Evolutionary conservation across 2,888 invertebrate species (phyloP).

Genomic region (Dorcus hopei): DNA sequence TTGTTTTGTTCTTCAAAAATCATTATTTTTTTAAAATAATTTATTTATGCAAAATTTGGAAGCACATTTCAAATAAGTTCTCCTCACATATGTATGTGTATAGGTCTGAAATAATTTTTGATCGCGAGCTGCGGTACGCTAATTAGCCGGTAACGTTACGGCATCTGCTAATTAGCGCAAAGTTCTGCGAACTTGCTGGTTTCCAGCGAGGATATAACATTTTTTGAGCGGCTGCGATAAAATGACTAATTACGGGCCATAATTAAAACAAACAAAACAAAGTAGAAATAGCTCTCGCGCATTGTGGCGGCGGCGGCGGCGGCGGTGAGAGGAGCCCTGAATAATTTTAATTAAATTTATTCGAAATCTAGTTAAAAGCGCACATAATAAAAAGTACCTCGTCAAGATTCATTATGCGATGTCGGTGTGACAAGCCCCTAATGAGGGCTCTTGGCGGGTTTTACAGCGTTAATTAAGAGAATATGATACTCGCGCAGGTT

Average conservation of each 20-base stretch:
- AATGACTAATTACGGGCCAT: conserved; percentile 37
- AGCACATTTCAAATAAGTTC: too few relatives aligned
- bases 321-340: conserved; percentile 33
- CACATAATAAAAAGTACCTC: conserved; percentile 47
- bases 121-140: too few relatives aligned
- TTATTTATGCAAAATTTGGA: too few relatives aligned
- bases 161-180: too few relatives aligned
- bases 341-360: conserved; percentile 49
- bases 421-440: conserved; percentile 48
- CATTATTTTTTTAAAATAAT: too few relatives aligned
- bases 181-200: too few relatives aligned
- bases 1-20: too few relatives aligned
- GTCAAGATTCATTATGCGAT: conserved; percentile 49
- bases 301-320: conserved; percentile 13
- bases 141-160: too few relatives aligned
- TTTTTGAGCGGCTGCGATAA: conserved; percentile 1
- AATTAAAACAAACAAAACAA: conserved; percentile 36
- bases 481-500: conserved; percentile 45
- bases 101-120: too few relatives aligned
- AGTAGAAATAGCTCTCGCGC: conserved; percentile 28
- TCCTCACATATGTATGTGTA: too few relatives aligned
- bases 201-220: too few relatives aligned
- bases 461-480: conserved; percentile 49
- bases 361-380: conserved; percentile 46
- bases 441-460: conserved; percentile 48